These are phyloP conservation scores for Microchirus variegatus DNA, from an alignment of 2,797 vertebrate species.

Conservation along the genomic window DNA sequence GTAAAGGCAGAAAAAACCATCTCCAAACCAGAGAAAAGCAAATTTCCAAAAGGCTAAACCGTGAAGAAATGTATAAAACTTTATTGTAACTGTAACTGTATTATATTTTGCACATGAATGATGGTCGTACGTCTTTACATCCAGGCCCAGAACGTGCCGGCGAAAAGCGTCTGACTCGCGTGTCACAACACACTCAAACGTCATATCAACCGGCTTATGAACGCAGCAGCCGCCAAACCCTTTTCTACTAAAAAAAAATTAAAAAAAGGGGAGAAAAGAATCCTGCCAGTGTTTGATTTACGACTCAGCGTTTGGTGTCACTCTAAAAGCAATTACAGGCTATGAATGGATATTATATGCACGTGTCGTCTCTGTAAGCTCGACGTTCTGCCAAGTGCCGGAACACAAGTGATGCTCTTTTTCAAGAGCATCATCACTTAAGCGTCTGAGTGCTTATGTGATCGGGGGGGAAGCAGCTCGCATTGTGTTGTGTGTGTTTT, in stretches of 20 bases:
- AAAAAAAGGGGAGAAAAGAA: too few relatives aligned
- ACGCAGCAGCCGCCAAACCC: conserved; percentile 54
- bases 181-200: conserved; percentile 27
- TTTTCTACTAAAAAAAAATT: too few relatives aligned
- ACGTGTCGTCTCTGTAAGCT: conserved; percentile 61
- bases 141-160: conserved; percentile 8
- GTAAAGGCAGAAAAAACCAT: too few relatives aligned
- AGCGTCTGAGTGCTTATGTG: conserved; percentile 63
- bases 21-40: too few relatives aligned
- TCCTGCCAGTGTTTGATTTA: conserved; percentile 71
- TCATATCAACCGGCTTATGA: conserved; percentile 70
- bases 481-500: conserved; percentile 31
- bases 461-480: conserved; percentile 41
- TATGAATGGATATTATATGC: conserved; percentile 80
- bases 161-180: conserved; percentile 16
- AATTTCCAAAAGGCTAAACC: too few relatives aligned
- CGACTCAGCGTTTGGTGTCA: conserved; percentile 74
- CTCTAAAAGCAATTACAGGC: conserved; percentile 79
- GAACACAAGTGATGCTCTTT: conserved; percentile 67
- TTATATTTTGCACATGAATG: too few relatives aligned
- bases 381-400: conserved; percentile 70
- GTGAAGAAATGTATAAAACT: too few relatives aligned
- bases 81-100: too few relatives aligned
- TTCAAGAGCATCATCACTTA: conserved; percentile 70
- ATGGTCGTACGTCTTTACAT: too few relatives aligned